Evolutionary conservation across 2,797 vertebrate genomes (phyloP).

Genomic region (Semotilus atromaculatus): DNA sequence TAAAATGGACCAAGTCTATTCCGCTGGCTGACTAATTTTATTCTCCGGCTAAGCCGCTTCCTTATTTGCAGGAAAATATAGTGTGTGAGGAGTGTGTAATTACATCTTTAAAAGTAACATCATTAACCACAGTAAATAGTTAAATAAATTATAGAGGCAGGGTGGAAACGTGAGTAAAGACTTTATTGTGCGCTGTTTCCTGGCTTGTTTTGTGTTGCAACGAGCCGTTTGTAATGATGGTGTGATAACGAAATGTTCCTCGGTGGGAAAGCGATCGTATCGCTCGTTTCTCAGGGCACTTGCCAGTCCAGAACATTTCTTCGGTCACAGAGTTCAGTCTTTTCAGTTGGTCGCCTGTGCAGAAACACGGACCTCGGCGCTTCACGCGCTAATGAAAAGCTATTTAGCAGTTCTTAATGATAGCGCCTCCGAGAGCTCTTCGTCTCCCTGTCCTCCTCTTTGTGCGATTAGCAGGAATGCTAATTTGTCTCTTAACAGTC

Average conservation of each 20-base stretch:
- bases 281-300: constrained; percentile 64
- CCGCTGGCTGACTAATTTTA: not conserved
- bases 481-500: constrained; percentile 71
- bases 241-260: constrained; percentile 60
- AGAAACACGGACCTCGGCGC: constrained; percentile 22
- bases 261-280: constrained; percentile 71
- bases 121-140: constrained; percentile 51
- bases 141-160: constrained; percentile 58
- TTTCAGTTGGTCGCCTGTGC: constrained; percentile 4
- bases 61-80: constrained; percentile 52
- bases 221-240: constrained; percentile 62
- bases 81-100: constrained; percentile 52
- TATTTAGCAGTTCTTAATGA: constrained; percentile 64
- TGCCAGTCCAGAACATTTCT: constrained; percentile 66
- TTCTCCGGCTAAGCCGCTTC: not conserved
- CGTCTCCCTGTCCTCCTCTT: constrained; percentile 59
- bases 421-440: constrained; percentile 64
- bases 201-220: constrained; percentile 62
- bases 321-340: constrained; percentile 36
- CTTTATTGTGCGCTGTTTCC: constrained; percentile 59
- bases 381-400: constrained; percentile 60
- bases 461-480: constrained; percentile 69
- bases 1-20: not conserved
- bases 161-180: constrained; percentile 41
- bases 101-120: constrained; percentile 63